These are phyloP conservation scores for Leptopterna dolabrata DNA, from an alignment of 2,888 invertebrate genomes.

Conservation along the genomic window DNA sequence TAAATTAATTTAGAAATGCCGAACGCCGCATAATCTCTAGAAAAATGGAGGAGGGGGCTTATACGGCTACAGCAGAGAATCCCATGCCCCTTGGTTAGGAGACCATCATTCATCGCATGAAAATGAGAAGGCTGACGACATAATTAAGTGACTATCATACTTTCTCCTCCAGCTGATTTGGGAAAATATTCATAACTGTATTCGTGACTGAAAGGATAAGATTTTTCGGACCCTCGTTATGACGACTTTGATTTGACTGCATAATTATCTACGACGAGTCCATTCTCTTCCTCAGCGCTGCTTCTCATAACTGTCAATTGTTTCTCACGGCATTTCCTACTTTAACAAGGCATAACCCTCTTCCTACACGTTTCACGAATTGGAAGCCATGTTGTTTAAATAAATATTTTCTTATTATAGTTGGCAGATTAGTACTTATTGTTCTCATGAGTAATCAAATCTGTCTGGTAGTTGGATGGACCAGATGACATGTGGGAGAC, in stretches of 20 bases:
- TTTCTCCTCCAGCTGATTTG: background rate
- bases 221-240: background rate
- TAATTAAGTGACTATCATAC: background rate
- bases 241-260: background rate
- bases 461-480: no score
- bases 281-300: background rate
- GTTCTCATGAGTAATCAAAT: no score
- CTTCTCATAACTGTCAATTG: background rate
- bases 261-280: background rate
- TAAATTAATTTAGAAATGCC: no score
- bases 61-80: no score
- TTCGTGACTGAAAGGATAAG: constrained; percentile 11
- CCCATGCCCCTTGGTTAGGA: no score
- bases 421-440: no score
- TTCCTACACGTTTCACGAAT: background rate
- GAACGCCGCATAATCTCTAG: no score
- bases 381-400: no score
- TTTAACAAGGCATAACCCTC: background rate
- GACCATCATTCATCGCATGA: no score
- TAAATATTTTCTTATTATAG: no score
- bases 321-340: background rate
- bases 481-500: no score
- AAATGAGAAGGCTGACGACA: background rate
- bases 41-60: no score
- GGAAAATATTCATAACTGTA: background rate